Conservation (phyloP, 2,888 invertebrate genomes). For the Ametastegia equiseti region DNA sequence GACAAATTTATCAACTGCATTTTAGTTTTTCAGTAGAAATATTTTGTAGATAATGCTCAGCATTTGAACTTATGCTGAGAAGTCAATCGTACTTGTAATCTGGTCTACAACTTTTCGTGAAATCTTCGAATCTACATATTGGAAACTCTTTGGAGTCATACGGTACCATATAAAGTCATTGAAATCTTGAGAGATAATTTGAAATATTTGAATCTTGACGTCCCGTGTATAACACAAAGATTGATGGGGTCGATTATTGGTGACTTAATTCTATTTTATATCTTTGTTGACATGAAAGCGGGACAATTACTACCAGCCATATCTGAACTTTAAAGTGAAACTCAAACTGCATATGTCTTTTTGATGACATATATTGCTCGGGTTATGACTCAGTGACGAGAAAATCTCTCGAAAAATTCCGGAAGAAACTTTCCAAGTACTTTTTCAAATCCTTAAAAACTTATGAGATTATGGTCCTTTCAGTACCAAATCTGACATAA, state of each 20-base stretch:
- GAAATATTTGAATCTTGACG: too few species aligned
- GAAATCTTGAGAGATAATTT: too few species aligned
- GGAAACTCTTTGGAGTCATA: background rate
- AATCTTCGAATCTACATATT: too few species aligned
- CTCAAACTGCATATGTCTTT: background rate
- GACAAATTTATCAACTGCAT: background rate
- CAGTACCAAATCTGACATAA: background rate
- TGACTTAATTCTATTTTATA: too few species aligned
- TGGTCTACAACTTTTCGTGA: too few species aligned
- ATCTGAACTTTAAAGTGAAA: background rate
- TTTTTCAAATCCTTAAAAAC: background rate
- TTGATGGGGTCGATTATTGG: too few species aligned
- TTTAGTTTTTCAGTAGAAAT: slow-evolving; percentile 26
- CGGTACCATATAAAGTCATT: too few species aligned
- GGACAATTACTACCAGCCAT: background rate
- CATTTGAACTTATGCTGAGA: too few species aligned
- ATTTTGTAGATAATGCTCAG: too few species aligned
- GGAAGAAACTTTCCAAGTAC: background rate
- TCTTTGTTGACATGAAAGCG: background rate
- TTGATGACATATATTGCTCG: background rate
- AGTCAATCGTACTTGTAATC: too few species aligned
- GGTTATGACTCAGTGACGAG: background rate
- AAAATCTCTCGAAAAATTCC: background rate
- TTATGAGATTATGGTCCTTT: background rate
- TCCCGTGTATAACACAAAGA: too few species aligned